Base-by-base conservation (phyloP, 1,140 invertebrate genomes). In the Drosophila funebris region DNA sequence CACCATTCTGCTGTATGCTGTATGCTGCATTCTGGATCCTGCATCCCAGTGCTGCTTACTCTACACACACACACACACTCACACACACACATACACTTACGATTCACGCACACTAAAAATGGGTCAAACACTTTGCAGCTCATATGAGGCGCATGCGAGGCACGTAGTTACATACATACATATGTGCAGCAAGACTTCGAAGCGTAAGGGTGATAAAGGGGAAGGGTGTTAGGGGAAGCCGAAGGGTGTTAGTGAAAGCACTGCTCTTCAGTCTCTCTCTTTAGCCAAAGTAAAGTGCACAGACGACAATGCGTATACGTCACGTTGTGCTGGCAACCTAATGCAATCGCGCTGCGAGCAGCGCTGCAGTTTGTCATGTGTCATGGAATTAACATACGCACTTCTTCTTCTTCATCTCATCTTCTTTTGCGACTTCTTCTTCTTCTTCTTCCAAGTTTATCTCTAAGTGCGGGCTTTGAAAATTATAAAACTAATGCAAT, bases 271-370 rank as follows among this genome's bases (percentile, higher is more conserved):
- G 44, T 71, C 73, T n/a, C n/a, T n/a, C n/a, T n/a, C n/a, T n/a
- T n/a, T n/a, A 67, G 73, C 53, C 63, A 52, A 53, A 69, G 79
- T 53, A 60, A 70, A 82, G 80, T 75, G 75, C 75, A 82, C 43
- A 57, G 36, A 69, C 74, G 60, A 88, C 82, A 87, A 88, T 87
- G 78, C 82, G 83, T 88, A 88, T 87, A 87, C 83, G 82, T 77
- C 82, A 60, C 52, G 78, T 81, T 76, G 78, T 53, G 22, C 82
- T 20, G 46, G 43, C 67, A 78, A 63, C 66, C 74, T 75, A 87
- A 75, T 87, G 83, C 82, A 82, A 74, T 79, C 81, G 62, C 48
- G 64, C 41, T 67, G 62, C 43, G 41, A 62, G 44, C 36, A 44
- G 52, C 31, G 66, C 67, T 64, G 52, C 36, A 84, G 63, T 70